Evolutionary conservation across 2,113 vertebrate species (phyloP).

Genomic region (Dicrurus megarhynchus): DNA sequence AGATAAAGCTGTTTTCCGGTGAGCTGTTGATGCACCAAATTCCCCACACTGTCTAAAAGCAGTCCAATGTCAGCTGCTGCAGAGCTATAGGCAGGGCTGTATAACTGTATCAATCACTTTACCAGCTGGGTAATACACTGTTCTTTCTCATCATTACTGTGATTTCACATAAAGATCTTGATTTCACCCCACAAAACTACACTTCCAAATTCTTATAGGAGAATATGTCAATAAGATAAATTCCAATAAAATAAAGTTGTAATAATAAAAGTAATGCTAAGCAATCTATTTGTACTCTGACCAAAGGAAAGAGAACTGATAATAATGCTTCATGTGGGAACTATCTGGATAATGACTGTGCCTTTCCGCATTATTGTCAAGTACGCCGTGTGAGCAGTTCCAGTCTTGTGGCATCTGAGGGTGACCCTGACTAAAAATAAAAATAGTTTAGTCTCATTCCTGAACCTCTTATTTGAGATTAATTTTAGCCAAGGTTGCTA

Average conservation of each 20-base stretch:
- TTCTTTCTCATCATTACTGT: not conserved
- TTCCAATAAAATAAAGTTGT: not conserved
- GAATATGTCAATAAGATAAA: not conserved
- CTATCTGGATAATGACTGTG: not conserved
- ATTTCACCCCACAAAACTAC: not conserved
- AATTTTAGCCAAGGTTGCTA: not conserved
- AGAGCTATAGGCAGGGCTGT: not conserved
- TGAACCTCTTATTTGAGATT: not conserved
- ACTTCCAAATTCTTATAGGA: not conserved
- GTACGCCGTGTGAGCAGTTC: not conserved
- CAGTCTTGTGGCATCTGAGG: not conserved
- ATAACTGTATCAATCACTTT: not conserved
- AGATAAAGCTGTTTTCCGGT: not conserved
- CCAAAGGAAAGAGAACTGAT: not conserved
- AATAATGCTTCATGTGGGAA: not conserved
- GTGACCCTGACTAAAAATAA: not conserved
- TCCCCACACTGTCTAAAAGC: not conserved
- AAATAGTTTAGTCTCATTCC: not conserved
- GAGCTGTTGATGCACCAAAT: not conserved
- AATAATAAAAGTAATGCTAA: not conserved
- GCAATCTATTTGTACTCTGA: not conserved
- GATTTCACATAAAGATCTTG: not conserved
- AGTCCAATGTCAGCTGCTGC: not conserved
- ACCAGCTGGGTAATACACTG: not conserved
- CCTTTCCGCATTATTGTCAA: not conserved